A percentile compares a stretch with the other conserved stretches of the same genome.
phyloP scores from a whole-genome alignment of 2,113 vertebrate genomes.

The Chauna torquata region DNA sequence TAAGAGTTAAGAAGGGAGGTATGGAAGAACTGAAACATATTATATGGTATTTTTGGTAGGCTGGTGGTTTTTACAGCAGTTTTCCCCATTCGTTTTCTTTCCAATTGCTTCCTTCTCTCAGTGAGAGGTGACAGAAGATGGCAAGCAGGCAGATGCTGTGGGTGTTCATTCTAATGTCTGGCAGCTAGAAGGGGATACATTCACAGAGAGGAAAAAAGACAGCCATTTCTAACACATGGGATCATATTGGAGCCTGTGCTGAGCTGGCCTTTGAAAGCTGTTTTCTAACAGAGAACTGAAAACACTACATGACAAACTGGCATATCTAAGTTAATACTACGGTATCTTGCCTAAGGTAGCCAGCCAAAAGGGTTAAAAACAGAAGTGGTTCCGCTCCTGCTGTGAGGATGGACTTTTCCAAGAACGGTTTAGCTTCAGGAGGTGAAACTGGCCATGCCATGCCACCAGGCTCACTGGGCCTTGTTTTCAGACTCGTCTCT shows the following conservation, averaged over 20 bases:
- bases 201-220: neutral
- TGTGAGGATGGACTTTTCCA: neutral
- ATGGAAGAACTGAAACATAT: neutral
- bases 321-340: neutral
- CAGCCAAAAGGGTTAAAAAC: neutral
- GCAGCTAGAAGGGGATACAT: neutral
- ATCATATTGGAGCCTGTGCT: neutral
- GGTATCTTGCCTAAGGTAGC: neutral
- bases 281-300: neutral
- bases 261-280: neutral
- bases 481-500: neutral
- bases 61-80: neutral
- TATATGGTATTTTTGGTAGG: neutral
- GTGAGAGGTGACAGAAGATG: neutral
- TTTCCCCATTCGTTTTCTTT: neutral
- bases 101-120: neutral
- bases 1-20: neutral
- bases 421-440: neutral
- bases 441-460: neutral
- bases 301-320: accelerated
- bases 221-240: neutral
- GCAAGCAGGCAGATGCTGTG: neutral
- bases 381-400: neutral
- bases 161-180: neutral
- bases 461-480: neutral